phyloP scores from a whole-genome alignment of 2,113 vertebrate genomes.

The Dendrocopos noguchii region DNA sequence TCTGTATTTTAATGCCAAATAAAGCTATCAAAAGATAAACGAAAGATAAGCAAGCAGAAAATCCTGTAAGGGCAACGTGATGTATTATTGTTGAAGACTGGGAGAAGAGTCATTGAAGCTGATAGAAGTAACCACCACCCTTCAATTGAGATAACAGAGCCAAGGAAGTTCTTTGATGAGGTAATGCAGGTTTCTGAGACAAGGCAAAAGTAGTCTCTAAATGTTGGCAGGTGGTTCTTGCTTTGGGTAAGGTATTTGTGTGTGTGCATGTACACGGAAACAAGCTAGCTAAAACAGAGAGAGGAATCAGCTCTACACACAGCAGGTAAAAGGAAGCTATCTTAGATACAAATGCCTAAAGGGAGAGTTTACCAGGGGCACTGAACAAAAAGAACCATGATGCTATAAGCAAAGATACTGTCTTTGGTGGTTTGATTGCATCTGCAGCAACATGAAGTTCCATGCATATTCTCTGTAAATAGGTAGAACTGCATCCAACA shows the following conservation, averaged over 20 bases:
- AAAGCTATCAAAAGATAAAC: slow-evolving; percentile 26
- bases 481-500: neutral
- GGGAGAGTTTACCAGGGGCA: neutral
- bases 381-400: neutral
- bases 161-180: slow-evolving; percentile 46
- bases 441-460: neutral
- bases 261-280: neutral
- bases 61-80: neutral
- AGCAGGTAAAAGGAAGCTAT: neutral
- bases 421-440: slow-evolving; percentile 18
- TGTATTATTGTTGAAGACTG: neutral
- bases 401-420: slow-evolving; percentile 6
- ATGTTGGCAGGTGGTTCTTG: slow-evolving; percentile 4
- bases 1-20: slow-evolving; percentile 27
- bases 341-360: neutral
- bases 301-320: neutral
- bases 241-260: slow-evolving; percentile 13
- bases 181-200: slow-evolving; percentile 12
- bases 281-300: neutral
- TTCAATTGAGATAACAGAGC: slow-evolving; percentile 27
- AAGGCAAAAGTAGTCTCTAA: neutral
- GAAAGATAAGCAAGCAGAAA: slow-evolving; percentile 26
- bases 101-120: slow-evolving; percentile 13
- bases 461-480: neutral
- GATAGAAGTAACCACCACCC: slow-evolving; percentile 24